Evolutionary conservation across 2,888 invertebrate genomes (phyloP).

Genomic region (Torymus aiolomorphi): DNA sequence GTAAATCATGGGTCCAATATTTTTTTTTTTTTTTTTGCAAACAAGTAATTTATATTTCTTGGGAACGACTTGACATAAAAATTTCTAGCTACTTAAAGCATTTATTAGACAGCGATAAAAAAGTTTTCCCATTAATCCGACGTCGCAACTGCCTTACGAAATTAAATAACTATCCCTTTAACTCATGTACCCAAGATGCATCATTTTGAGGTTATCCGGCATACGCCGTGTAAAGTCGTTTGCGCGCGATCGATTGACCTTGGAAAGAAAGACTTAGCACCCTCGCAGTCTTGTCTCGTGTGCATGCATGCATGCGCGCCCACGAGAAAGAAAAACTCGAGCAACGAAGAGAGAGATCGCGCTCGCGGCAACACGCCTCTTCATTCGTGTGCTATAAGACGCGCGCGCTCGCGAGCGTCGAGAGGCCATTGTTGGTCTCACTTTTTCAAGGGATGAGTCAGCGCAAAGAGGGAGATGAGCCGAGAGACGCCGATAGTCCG

Average conservation of each 20-base stretch:
- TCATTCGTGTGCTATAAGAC: conserved; percentile 15
- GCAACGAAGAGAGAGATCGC: conserved; percentile 30
- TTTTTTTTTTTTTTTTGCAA: too few relatives aligned
- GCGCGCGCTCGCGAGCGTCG: conserved; percentile 9
- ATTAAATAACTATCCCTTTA: too few relatives aligned
- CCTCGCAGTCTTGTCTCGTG: neutral
- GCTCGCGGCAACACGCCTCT: conserved; percentile 1
- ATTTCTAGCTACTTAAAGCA: too few relatives aligned
- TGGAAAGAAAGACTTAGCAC: conserved; percentile 25
- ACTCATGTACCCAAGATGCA: too few relatives aligned
- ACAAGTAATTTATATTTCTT: too few relatives aligned
- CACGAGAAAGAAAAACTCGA: conserved; percentile 27
- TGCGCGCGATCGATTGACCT: conserved; percentile 40
- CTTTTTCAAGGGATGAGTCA: conserved; percentile 45
- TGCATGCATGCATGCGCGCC: neutral
- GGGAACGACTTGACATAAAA: too few relatives aligned
- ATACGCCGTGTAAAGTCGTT: neutral
- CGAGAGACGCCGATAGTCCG: neutral
- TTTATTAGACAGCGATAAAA: too few relatives aligned
- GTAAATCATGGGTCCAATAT: too few relatives aligned
- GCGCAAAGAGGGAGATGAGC: conserved; percentile 14
- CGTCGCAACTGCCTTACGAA: too few relatives aligned
- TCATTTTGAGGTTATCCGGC: neutral
- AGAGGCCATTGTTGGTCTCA: conserved; percentile 49
- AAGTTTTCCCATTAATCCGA: too few relatives aligned